Evolutionary conservation across 2,888 invertebrate genomes (phyloP), one percentile per base, ranked within the genome.

Genomic region (Belgica antarctica): DNA sequence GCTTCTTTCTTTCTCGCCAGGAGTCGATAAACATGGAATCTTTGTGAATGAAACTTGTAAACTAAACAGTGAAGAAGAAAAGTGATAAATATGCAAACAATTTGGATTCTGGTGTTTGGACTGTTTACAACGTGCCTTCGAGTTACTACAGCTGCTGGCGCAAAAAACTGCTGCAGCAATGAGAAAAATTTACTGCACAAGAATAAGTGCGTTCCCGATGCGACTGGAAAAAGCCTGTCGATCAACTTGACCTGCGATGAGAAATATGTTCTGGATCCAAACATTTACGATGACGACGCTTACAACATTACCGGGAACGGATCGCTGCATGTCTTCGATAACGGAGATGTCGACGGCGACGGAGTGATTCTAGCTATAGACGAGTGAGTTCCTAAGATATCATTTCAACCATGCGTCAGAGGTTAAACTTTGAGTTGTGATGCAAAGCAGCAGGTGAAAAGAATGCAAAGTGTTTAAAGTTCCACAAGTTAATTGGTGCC

Each of bases 331-430:
- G 28, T 70, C 12, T 4, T n/a, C n/a, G 62, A 70, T 17, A 15
- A 25, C 15, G 19, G 17, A 47, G 22, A 22, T n/a, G n/a, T n/a
- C n/a, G n/a, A n/a, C n/a, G n/a, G n/a, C n/a, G n/a, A n/a, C n/a
- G n/a, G n/a, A 31, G 28, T 3, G 17, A n/a, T 15, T 12, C 17
- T 70, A 3, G 12, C 17, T 17, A 8, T 10, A 12, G 63, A 47
- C n/a, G 52, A 62, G 70, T 62, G 15, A 70, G 70, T 63, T 31
- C 12, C 2, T 12, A n/a, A n/a, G n/a, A n/a, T n/a, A n/a, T n/a
- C n/a, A n/a, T n/a, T n/a, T n/a, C n/a, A n/a, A n/a, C n/a, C n/a
- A n/a, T n/a, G n/a, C n/a, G n/a, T n/a, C n/a, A n/a, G n/a, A n/a
- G n/a, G n/a, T n/a, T n/a, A n/a, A n/a, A n/a, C n/a, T n/a, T n/a